These are phyloP conservation scores for Hoplias malabaricus DNA, from an alignment of 2,113 vertebrate species.

Conservation along the genomic window DNA sequence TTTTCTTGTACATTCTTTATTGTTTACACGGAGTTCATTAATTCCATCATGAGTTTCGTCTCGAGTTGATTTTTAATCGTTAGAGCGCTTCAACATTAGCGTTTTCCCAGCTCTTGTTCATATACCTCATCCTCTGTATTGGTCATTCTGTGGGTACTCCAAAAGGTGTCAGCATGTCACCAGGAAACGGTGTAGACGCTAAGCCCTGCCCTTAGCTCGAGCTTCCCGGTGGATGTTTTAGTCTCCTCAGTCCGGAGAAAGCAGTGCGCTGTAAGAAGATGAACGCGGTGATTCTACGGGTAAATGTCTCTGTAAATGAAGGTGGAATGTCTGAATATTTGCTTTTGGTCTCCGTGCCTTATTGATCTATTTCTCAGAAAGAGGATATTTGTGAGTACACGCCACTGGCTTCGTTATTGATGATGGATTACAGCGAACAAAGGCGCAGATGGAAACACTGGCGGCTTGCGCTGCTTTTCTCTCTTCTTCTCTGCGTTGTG, in stretches of 20 bases:
- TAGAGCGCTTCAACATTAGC: not conserved
- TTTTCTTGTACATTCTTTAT: no score
- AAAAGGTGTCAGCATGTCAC: not conserved
- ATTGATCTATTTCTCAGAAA: not conserved
- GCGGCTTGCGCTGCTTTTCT: slow-evolving; percentile 15
- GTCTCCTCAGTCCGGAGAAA: not conserved
- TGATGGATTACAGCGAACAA: slow-evolving; percentile 17
- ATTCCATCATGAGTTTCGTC: no score
- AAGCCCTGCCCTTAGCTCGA: not conserved
- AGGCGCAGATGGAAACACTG: slow-evolving; percentile 2
- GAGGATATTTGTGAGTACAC: not conserved
- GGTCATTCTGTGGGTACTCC: not conserved
- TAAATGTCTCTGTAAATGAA: not conserved
- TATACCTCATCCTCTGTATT: not conserved
- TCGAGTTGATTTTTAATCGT: no score
- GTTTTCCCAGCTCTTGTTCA: not conserved
- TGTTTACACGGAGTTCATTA: no score
- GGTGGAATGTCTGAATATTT: not conserved
- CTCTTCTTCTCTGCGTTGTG: slow-evolving; percentile 29
- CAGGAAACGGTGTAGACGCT: not conserved
- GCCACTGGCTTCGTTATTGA: not conserved
- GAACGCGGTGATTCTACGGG: not conserved
- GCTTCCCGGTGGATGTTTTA: not conserved
- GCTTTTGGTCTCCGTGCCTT: not conserved
- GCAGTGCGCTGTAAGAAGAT: no score